These are phyloP conservation scores for Drosophila prosaltans DNA, from an alignment of 1,140 invertebrate genomes.

Conservation along the genomic window DNA sequence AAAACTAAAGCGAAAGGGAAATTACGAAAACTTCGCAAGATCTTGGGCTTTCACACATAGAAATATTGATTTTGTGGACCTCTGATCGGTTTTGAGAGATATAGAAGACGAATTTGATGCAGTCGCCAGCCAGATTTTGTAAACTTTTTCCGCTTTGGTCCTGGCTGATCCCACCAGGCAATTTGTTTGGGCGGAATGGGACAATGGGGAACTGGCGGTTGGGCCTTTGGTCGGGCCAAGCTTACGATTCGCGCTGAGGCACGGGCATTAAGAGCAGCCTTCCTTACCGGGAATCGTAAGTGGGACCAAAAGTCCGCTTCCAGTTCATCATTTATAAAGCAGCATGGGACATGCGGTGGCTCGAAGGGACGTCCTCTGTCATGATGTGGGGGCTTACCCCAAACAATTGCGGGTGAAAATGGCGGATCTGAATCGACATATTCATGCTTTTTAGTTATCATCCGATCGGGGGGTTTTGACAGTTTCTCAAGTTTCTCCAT, in stretches of 20 bases:
- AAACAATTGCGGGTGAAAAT: slow-evolving; percentile 43
- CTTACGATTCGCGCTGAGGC: slow-evolving; percentile 36
- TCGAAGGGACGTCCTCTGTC: slow-evolving; percentile 58
- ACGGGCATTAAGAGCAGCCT: slow-evolving; percentile 26
- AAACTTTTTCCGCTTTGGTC: slow-evolving; percentile 45
- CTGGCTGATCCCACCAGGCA: slow-evolving; percentile 31
- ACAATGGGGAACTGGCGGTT: slow-evolving; percentile 43
- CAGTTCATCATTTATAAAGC: slow-evolving; percentile 44
- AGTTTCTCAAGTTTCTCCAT: slow-evolving; percentile 25
- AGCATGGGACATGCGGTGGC: slow-evolving; percentile 39
- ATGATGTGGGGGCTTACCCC: slow-evolving; percentile 37
- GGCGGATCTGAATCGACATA: slow-evolving; percentile 10
- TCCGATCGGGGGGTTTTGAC: slow-evolving; percentile 32
- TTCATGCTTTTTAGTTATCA: slow-evolving; percentile 46
- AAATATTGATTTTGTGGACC: slow-evolving; percentile 9
- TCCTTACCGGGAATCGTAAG: slow-evolving; percentile 49
- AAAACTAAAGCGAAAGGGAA: too few species aligned
- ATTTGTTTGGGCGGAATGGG: slow-evolving; percentile 16
- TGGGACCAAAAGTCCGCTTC: slow-evolving; percentile 54
- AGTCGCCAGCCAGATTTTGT: slow-evolving; percentile 39
- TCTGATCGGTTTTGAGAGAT: slow-evolving; percentile 45
- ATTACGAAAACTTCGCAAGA: background rate
- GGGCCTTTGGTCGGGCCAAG: slow-evolving; percentile 39
- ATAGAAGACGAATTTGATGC: slow-evolving; percentile 51
- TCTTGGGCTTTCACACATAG: background rate